phyloP scores from a whole-genome alignment of 1,140 invertebrate species.

The Aporrectodea caliginosa region DNA sequence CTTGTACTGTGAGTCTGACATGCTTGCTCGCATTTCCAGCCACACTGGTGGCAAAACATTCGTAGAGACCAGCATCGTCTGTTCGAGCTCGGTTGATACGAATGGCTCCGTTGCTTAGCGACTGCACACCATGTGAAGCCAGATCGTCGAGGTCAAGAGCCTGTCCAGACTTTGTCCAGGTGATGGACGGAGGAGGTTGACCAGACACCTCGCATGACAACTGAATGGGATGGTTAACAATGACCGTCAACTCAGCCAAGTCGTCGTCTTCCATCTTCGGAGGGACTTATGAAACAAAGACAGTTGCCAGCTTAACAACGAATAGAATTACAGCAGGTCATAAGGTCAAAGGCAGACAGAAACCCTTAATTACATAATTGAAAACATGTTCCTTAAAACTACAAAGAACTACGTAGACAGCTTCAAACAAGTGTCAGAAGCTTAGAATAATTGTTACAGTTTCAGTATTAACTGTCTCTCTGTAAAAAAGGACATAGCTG shows the following conservation, averaged over 20 bases:
- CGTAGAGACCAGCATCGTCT: constrained; percentile 56
- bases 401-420: too few relatives aligned
- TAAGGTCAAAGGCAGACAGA: too few relatives aligned
- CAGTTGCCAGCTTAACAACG: too few relatives aligned
- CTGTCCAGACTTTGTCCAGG: constrained; percentile 44
- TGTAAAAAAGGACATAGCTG: too few relatives aligned
- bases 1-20: constrained; percentile 50
- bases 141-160: neutral
- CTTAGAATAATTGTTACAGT: too few relatives aligned
- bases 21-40: constrained; percentile 53
- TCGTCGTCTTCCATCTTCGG: neutral
- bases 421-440: too few relatives aligned
- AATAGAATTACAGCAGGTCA: too few relatives aligned
- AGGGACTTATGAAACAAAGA: neutral
- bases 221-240: constrained; percentile 40
- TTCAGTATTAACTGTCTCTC: too few relatives aligned
- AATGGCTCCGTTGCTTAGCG: constrained; percentile 30
- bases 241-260: constrained; percentile 25
- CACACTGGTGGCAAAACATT: constrained; percentile 56
- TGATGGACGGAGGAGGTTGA: constrained; percentile 46
- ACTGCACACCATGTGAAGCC: neutral
- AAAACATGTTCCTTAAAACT: too few relatives aligned
- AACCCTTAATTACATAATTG: too few relatives aligned
- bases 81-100: constrained; percentile 36
- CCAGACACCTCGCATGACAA: constrained; percentile 50